Conservation (phyloP, 2,113 vertebrate species). For the Ellobius talpinus region DNA sequence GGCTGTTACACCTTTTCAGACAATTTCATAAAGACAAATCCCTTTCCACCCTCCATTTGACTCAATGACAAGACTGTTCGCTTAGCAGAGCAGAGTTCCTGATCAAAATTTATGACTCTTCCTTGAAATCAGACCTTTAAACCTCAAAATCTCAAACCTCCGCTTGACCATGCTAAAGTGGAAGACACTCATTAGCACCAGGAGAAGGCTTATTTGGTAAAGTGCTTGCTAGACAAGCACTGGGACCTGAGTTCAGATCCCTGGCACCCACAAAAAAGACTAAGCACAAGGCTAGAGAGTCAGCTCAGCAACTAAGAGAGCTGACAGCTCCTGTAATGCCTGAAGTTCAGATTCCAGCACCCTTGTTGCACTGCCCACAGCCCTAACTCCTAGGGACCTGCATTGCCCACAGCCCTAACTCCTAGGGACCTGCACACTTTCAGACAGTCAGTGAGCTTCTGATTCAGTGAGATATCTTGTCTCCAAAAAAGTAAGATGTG, state of each 20-base stretch:
- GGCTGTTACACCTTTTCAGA: not conserved
- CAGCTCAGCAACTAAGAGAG: not conserved
- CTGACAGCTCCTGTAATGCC: no score
- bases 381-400: not conserved
- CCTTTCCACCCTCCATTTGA: not conserved
- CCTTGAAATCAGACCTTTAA: conserved; percentile 27
- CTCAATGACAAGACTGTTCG: not conserved
- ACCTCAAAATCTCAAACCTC: conserved; percentile 44
- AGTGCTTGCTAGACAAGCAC: not conserved
- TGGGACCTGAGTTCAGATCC: not conserved
- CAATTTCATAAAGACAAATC: conserved; percentile 23
- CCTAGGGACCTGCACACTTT: no score
- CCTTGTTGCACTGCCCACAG: not conserved
- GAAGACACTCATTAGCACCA: not conserved
- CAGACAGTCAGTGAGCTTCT: not conserved
- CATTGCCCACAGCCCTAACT: not conserved
- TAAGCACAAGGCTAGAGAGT: not conserved
- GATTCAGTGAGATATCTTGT: not conserved
- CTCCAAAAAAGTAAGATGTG: not conserved
- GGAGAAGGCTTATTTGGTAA: not conserved
- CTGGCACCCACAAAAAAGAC: no score
- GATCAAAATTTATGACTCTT: not conserved
- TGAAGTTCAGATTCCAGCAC: not conserved
- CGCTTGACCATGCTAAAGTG: not conserved
- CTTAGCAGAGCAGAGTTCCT: not conserved